phyloP scores from a whole-genome alignment of 1,140 invertebrate species.

The Carposina sasakii region DNA sequence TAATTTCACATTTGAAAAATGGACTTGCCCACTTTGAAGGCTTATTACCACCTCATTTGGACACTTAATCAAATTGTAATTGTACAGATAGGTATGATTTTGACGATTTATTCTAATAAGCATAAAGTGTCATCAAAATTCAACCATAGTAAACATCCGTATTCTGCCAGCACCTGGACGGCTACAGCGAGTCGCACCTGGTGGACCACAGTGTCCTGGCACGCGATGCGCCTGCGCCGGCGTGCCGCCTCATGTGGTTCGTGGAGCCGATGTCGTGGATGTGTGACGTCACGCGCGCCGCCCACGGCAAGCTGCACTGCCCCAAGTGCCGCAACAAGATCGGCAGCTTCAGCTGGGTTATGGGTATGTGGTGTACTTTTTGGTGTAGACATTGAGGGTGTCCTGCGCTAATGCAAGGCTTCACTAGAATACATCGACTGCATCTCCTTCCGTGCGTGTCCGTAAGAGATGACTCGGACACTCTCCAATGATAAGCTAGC shows the following conservation, averaged over 20 bases:
- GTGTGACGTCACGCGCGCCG: constrained; percentile 78
- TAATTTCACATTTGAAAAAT: too few relatives aligned
- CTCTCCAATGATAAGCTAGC: too few relatives aligned
- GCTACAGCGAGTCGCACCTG: constrained; percentile 47
- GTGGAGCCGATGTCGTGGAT: constrained; percentile 89
- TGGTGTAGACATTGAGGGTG: neutral
- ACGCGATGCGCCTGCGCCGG: constrained; percentile 41
- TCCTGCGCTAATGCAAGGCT: neutral
- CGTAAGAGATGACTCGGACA: too few relatives aligned
- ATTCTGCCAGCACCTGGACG: constrained; percentile 44
- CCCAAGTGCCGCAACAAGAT: constrained; percentile 86
- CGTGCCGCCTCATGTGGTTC: constrained; percentile 83
- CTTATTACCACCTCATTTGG: too few relatives aligned
- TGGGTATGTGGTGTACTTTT: constrained; percentile 71
- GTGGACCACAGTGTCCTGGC: constrained; percentile 47
- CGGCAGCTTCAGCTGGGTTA: constrained; percentile 89
- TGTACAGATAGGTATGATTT: too few relatives aligned
- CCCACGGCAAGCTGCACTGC: constrained; percentile 86
- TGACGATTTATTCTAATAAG: too few relatives aligned
- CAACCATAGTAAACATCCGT: too few relatives aligned
- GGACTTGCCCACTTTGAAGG: too few relatives aligned
- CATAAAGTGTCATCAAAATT: too few relatives aligned
- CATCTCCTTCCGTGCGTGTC: too few relatives aligned
- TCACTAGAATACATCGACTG: neutral
- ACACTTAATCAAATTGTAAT: too few relatives aligned